Base-by-base conservation (phyloP, 2,888 invertebrate species). In the Rhagonycha fulva region DNA sequence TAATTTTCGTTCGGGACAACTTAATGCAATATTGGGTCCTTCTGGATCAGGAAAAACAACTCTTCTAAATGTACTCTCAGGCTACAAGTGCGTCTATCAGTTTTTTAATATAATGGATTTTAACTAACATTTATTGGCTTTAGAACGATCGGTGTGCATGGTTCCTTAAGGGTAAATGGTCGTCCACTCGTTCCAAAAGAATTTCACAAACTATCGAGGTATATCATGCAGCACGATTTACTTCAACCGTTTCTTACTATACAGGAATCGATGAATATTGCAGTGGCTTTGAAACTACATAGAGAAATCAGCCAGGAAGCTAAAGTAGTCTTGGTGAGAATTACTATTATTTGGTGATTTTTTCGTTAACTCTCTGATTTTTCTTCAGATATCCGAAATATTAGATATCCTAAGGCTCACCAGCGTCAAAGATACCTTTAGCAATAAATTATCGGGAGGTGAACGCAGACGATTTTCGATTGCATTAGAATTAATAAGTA, bases 151-250 rank as follows among this genome's bases (percentile, higher is more conserved):
- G 92, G 91, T 30, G 91, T 94, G 0, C 90, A 91, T 0, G 98
- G 98, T 0, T 89, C 91, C n/a, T 92, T 98, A 66, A 89, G 91
- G 74, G 92, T 96, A 14, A 98, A 98, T 87, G 95, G 95, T 0
- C 90, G 92, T 81, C 91, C 92, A 0, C 90, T 97, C 11, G 92
- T 97, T 84, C 88, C 95, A 75, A 90, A 92, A 23, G 90, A 92
- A 80, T 98, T 98, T 88, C 91, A 95, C 63, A 96, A 96, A 88
- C 91, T 96, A 88, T 96, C 97, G 0, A 93, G 97, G 71, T 98
- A 98, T 89, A 98, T 98, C 82, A 98, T 98, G 97, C 98, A 98
- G 88, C 93, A 96, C 80, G 96, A 96, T 84, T 89, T 96, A 0
- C 88, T 97, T 14, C 95, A 98, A 86, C 96, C 95, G 0, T 93